These are phyloP conservation scores for Myotis yumanensis DNA, from an alignment of 2,113 vertebrate species.

Conservation along the genomic window DNA sequence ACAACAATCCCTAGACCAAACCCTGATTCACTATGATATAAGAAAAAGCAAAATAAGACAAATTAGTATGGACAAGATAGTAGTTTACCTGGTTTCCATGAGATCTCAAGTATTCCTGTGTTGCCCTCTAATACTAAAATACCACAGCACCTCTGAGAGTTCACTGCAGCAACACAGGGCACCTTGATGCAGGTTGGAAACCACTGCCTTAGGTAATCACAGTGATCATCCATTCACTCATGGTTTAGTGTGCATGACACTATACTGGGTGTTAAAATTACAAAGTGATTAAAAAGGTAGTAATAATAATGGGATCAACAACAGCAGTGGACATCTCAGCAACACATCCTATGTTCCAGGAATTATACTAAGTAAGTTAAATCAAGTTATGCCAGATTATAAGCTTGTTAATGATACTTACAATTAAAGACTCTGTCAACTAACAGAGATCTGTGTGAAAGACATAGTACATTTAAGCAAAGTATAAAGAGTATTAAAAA, in stretches of 20 bases:
- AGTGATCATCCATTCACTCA: not conserved
- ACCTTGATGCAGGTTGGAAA: not conserved
- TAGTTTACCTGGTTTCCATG: not conserved
- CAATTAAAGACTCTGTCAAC: not conserved
- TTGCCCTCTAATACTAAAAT: not conserved
- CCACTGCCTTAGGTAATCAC: not conserved
- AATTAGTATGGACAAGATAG: not conserved
- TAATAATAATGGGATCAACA: not conserved
- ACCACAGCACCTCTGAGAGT: not conserved
- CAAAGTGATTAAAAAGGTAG: not conserved
- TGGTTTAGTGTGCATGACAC: not conserved
- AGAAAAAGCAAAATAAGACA: not conserved
- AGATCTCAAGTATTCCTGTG: not conserved
- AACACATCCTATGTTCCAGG: not conserved
- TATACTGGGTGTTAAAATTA: not conserved
- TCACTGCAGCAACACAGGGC: not conserved
- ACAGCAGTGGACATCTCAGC: not conserved
- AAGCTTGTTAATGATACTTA: not conserved
- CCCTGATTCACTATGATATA: not conserved
- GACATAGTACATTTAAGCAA: not conserved
- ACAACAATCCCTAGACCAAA: not conserved
- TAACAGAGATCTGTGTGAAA: not conserved
- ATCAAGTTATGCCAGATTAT: not conserved
- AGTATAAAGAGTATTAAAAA: constrained; percentile 4
- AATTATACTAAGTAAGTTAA: not conserved